Conservation (phyloP, 2,113 vertebrate species). For the Polyodon spathula region DNA sequence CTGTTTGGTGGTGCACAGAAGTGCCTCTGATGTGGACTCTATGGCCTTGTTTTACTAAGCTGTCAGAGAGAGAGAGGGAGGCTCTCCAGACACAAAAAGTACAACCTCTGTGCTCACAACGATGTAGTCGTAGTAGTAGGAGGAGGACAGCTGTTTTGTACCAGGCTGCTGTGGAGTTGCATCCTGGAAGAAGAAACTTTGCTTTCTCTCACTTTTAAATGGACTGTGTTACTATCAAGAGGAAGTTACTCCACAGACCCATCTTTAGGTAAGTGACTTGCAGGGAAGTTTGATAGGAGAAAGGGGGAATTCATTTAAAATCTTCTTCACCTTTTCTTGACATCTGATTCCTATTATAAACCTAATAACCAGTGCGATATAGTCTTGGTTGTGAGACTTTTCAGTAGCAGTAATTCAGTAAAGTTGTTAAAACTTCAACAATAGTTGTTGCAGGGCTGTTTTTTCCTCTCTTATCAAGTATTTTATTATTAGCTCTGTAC, state of each 20-base stretch:
- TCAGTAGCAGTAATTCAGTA: too few species aligned
- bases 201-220: slow-evolving; percentile 54
- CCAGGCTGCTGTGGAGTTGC: slow-evolving; percentile 44
- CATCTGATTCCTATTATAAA: too few species aligned
- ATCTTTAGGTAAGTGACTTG: slow-evolving; percentile 75
- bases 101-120: neutral
- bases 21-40: slow-evolving; percentile 66
- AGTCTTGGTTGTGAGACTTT: too few species aligned
- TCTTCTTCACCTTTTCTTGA: too few species aligned
- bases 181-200: slow-evolving; percentile 53
- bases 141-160: slow-evolving; percentile 47
- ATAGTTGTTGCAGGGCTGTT: too few species aligned
- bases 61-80: slow-evolving; percentile 57
- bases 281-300: neutral
- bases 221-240: slow-evolving; percentile 82
- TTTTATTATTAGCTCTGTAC: too few species aligned
- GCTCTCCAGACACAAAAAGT: slow-evolving; percentile 47
- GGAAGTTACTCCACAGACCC: slow-evolving; percentile 79
- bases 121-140: slow-evolving; percentile 34
- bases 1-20: slow-evolving; percentile 45
- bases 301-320: neutral
- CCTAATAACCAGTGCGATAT: too few species aligned
- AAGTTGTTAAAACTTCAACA: too few species aligned
- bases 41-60: slow-evolving; percentile 65
- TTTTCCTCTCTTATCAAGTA: too few species aligned